Conservation (phyloP, 2,797 vertebrate genomes). For the Liasis olivaceus region DNA sequence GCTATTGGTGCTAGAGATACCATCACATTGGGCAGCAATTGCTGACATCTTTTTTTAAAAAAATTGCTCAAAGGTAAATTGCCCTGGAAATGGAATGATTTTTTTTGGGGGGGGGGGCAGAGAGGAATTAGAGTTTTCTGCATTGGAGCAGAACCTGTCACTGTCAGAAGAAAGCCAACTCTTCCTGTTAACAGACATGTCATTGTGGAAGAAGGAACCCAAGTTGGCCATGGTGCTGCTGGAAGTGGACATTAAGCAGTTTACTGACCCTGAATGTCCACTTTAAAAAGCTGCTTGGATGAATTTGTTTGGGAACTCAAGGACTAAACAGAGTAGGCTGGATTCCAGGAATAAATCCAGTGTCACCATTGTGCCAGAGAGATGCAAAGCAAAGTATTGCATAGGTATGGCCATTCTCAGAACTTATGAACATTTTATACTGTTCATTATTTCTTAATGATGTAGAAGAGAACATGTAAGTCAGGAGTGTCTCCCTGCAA, state of each 20-base stretch:
- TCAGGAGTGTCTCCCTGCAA: neutral
- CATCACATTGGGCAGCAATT: neutral
- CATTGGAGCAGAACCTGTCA: neutral
- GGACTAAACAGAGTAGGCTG: neutral
- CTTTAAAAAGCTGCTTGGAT: neutral
- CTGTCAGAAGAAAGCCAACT: neutral
- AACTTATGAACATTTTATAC: neutral
- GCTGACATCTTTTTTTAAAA: neutral
- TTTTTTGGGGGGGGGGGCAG: neutral
- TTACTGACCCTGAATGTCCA: neutral
- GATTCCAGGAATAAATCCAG: neutral
- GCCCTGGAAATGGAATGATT: neutral
- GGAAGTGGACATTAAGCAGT: neutral
- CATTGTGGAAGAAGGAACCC: neutral
- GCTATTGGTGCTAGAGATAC: conserved; percentile 1
- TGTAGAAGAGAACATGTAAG: neutral
- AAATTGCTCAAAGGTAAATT: neutral
- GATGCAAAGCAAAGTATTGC: neutral
- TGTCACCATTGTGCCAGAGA: neutral
- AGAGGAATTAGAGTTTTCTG: neutral
- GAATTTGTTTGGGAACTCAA: neutral
- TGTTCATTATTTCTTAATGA: neutral
- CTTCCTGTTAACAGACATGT: neutral
- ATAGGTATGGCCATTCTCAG: neutral
- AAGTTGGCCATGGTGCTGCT: neutral